A percentile compares a stretch with the other conserved stretches of the same genome.
phyloP scores from a whole-genome alignment of 1,140 invertebrate genomes.

The Helicorthomorpha holstii region DNA sequence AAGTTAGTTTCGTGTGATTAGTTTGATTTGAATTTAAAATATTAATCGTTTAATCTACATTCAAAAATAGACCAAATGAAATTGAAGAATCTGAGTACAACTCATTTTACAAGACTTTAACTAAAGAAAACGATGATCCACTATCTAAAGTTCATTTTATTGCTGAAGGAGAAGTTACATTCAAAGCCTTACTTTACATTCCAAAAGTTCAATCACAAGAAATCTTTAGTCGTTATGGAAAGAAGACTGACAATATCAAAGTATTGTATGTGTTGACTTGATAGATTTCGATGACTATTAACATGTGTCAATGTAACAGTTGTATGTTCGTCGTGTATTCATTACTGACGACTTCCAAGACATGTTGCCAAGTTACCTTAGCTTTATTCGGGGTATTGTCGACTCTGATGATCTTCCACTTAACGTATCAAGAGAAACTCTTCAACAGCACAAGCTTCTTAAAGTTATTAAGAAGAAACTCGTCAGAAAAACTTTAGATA shows the following conservation, averaged over 20 bases:
- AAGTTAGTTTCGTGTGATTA: slow-evolving; percentile 39
- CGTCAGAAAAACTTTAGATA: slow-evolving; percentile 89
- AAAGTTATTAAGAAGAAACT: slow-evolving; percentile 99
- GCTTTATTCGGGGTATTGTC: slow-evolving; percentile 82
- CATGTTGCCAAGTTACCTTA: slow-evolving; percentile 96
- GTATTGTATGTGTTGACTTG: slow-evolving; percentile 19
- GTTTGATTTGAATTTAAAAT: not conserved
- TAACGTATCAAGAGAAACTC: slow-evolving; percentile 93
- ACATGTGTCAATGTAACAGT: slow-evolving; percentile 29
- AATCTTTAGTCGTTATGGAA: slow-evolving; percentile 87
- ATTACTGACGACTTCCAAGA: slow-evolving; percentile 99
- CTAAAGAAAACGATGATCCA: slow-evolving; percentile 75
- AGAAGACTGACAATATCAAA: slow-evolving; percentile 87
- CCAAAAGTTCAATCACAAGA: slow-evolving; percentile 78
- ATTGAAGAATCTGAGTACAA: slow-evolving; percentile 76
- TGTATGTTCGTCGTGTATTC: slow-evolving; percentile 93
- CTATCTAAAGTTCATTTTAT: slow-evolving; percentile 85
- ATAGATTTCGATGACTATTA: slow-evolving; percentile 1
- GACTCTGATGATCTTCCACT: slow-evolving; percentile 98
- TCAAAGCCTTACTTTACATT: slow-evolving; percentile 88
- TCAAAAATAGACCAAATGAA: slow-evolving; percentile 42
- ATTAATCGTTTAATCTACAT: not conserved
- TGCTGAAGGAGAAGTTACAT: slow-evolving; percentile 96
- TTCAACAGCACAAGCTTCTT: slow-evolving; percentile 93
- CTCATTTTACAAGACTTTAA: slow-evolving; percentile 86